Percentiles rank a stretch among this genome's conserved stretches.
phyloP scores from a whole-genome alignment of 2,797 vertebrate genomes.

The Sylvilagus floridanus region DNA sequence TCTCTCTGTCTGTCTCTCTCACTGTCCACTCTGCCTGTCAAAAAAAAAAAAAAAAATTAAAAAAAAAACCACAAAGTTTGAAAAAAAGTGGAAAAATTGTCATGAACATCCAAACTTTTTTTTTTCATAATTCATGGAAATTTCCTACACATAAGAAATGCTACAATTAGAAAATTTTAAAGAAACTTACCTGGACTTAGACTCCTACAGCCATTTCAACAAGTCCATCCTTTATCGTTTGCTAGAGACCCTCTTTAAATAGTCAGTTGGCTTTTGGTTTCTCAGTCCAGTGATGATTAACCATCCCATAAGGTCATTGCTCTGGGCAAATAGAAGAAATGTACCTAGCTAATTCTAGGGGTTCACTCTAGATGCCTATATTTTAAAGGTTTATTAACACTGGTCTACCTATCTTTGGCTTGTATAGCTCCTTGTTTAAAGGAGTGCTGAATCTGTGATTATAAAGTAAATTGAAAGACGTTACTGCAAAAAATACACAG shows the following conservation, averaged over 20 bases:
- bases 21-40: too few species aligned
- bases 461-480: too few species aligned
- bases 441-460: too few species aligned
- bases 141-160: not conserved
- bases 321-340: constrained; percentile 74
- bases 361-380: not conserved
- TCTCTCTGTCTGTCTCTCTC: too few species aligned
- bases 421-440: too few species aligned
- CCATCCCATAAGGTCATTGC: constrained; percentile 75
- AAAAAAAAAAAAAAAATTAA: too few species aligned
- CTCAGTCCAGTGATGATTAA: constrained; percentile 87
- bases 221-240: constrained; percentile 24
- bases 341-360: constrained; percentile 1
- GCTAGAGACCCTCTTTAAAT: constrained; percentile 67
- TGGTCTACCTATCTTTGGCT: too few species aligned
- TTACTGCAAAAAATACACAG: too few species aligned
- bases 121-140: constrained; percentile 10
- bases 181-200: constrained; percentile 85
- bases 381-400: constrained; percentile 4
- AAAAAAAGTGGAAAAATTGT: not conserved
- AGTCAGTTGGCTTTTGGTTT: constrained; percentile 34
- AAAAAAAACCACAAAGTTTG: not conserved
- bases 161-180: constrained; percentile 41
- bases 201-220: constrained; percentile 59
- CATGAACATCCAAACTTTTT: not conserved